A percentile compares a stretch with the other conserved stretches of the same genome.
Conservation (phyloP, 2,113 vertebrate species). For the Riparia riparia region DNA sequence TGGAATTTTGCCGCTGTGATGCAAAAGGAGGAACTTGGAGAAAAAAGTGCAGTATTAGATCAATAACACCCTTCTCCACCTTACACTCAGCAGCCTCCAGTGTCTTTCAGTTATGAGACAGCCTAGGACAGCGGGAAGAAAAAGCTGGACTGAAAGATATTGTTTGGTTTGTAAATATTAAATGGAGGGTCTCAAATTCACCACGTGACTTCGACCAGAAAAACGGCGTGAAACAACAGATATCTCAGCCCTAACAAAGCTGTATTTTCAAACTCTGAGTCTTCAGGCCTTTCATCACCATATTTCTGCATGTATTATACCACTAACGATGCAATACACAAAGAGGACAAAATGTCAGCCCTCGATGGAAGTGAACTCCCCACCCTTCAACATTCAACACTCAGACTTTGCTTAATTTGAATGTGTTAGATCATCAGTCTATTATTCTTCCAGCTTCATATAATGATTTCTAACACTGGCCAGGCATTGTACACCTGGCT, state of each 20-base stretch:
- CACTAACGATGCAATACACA: constrained; percentile 29
- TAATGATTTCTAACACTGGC: constrained; percentile 10
- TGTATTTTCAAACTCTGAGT: neutral
- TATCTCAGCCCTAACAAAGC: neutral
- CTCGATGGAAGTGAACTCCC: constrained; percentile 5
- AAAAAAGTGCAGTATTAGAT: neutral
- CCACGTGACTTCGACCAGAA: neutral
- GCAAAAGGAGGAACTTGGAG: neutral
- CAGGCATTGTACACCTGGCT: constrained; percentile 37
- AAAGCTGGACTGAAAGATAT: neutral
- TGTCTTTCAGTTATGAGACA: neutral
- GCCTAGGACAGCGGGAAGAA: neutral
- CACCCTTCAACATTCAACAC: constrained; percentile 14
- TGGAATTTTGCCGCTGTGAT: neutral
- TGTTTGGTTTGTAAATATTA: constrained; percentile 15
- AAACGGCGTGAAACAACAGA: constrained; percentile 1
- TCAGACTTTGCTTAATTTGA: constrained; percentile 33
- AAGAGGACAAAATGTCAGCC: constrained; percentile 41
- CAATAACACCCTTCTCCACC: neutral
- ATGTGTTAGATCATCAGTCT: neutral
- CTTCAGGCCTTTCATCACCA: constrained; percentile 10
- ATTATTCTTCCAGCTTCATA: constrained; percentile 36
- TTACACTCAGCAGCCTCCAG: neutral
- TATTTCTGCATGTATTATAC: neutral
- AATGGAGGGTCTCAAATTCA: neutral